Conservation (phyloP, 2,888 invertebrate species). For the Chironomus riparius region DNA sequence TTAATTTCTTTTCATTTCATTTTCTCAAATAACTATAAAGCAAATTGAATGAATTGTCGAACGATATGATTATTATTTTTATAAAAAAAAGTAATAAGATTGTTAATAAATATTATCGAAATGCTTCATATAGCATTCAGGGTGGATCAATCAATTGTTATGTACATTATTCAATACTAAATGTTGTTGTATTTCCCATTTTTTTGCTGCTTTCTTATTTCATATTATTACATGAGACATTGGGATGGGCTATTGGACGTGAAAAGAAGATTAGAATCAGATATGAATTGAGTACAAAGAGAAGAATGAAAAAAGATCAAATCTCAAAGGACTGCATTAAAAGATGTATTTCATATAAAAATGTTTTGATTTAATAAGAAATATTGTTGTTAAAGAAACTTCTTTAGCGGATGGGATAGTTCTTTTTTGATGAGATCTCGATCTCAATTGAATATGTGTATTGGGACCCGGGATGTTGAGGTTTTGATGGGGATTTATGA, state of each 20-base stretch:
- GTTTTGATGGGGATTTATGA: no score
- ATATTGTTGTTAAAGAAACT: neutral
- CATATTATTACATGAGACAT: neutral
- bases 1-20: neutral
- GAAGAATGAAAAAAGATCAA: constrained; percentile 1
- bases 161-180: neutral
- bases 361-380: constrained; percentile 26
- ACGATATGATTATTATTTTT: neutral
- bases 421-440: neutral
- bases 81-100: constrained; percentile 13
- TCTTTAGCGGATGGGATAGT: constrained; percentile 13
- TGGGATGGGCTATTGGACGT: constrained; percentile 24
- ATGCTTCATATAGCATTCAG: neutral
- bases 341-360: neutral
- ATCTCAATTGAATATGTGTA: neutral
- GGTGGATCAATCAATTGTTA: constrained; percentile 25
- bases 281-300: constrained; percentile 7
- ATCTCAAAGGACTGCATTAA: constrained; percentile 10
- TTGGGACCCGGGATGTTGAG: no score
- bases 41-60: neutral
- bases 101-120: constrained; percentile 2
- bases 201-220: neutral
- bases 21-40: neutral
- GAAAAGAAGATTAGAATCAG: constrained; percentile 20
- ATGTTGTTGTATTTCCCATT: neutral